Evolutionary conservation across 2,113 vertebrate genomes (phyloP), one percentile per base, ranked within the genome.

Genomic region (Crotalus horridus): DNA sequence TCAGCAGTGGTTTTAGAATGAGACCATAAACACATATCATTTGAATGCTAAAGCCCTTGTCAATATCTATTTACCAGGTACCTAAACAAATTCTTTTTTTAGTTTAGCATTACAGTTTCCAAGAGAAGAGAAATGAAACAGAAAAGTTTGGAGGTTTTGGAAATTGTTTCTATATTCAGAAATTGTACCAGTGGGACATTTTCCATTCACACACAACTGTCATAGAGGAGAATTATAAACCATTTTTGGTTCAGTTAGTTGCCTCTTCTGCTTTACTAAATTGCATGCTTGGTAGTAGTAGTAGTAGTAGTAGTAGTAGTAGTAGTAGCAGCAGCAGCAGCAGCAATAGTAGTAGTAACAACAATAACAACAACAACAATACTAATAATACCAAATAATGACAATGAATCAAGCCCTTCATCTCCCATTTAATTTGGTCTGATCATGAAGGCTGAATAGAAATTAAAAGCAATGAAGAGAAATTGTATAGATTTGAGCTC

Each of bases 1-100:
- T 95, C 87, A 94, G 93, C 89, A 89, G 64, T 94, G 95, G 91
- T 90, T 33, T 81, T 94, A 92, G 51, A 91, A 89, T 39, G n/a
- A 33, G 55, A 33, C 15, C 2, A 21, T 81, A 81, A 81, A 81
- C 69, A 39, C 3, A 81, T 39, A 74, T 39, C 0, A 2, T 81
- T 81, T 81, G 33, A 81, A 81, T 81, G n/a, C n/a, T 81, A 33
- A 81, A 39, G 69, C 8, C 24, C 54, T n/a, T 59, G 39, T 48
- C 26, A n/a, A 59, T n/a, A 58, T 91, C 74, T 21, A 26, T 53
- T 91, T n/a, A 24, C 56, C 15, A 61, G 61, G 26, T 43, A 90
- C n/a, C 33, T 55, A 26, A 51, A 33, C 12, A n/a, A n/a, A 33
- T 87, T 48, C 24, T 26, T 33, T 91, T 91, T 48, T 61, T 87